Evolutionary conservation across 1,140 invertebrate species (phyloP), one percentile per base, ranked within the genome.

Genomic region (Stenopsyche tienmushanensis): DNA sequence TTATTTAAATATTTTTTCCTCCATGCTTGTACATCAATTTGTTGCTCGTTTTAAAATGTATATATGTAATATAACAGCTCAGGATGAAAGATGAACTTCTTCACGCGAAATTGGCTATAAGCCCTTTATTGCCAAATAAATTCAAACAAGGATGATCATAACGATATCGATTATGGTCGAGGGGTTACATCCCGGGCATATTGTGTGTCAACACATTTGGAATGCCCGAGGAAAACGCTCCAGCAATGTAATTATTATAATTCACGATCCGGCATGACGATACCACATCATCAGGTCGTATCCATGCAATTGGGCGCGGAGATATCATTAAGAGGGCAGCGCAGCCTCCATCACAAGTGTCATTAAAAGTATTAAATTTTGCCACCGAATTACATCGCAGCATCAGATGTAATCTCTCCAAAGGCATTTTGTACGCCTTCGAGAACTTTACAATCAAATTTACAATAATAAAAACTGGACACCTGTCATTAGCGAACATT

Each of bases 401-500:
- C 47, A 20, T 5, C 18, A 17, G 23, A 25, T 54, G 47, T 20
- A 50, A 54, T 29, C 52, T 54, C 20, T 7, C 47, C 10, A 54
- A 25, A 20, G 18, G 3, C 52, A 54, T 24, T 20, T 24, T 54
- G 25, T n/a, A 15, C 9, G 7, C 17, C 44, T 8, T 15, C 5
- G 44, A 47, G 17, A 47, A 9, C 8, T 64, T 41, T 24, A 64
- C 49, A 64, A 64, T 64, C 62, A 54, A 39, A 64, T 54, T 54
- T 34, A 23, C 50, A 41, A 64, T 54, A 64, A 64, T 64, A 64
- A 53, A 53, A 64, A 54, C 25, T 34, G 26, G 1, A 50, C n/a
- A 50, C 59, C 20, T 34, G 42, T 60, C 42, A 65, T 65, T 59
- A 64, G 20, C 15, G 23, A 39, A 44, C 26, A 64, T 64, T 55